These are phyloP conservation scores for Ptyas mucosa DNA, from an alignment of 2,113 vertebrate species.

Conservation along the genomic window DNA sequence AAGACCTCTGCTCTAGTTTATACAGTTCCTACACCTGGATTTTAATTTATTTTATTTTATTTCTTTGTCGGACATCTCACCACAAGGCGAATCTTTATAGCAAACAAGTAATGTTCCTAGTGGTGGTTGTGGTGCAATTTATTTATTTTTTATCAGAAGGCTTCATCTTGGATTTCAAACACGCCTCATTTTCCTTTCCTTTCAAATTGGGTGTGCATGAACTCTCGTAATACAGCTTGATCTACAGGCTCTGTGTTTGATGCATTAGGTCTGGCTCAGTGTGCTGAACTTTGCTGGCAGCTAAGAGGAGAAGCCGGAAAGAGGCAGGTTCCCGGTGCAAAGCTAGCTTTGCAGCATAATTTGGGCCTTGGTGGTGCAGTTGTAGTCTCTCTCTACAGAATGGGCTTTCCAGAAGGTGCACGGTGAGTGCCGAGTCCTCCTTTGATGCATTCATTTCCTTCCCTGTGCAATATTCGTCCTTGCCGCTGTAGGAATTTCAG, in stretches of 20 bases:
- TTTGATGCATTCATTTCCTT: background rate
- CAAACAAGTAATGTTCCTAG: background rate
- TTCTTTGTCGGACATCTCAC: background rate
- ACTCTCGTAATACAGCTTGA: background rate
- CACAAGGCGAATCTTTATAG: background rate
- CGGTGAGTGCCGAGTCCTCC: constrained; percentile 63
- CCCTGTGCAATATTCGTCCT: too few species aligned
- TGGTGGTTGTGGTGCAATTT: background rate
- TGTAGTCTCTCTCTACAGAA: constrained; percentile 83
- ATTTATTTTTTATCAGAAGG: background rate
- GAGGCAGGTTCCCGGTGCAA: constrained; percentile 85
- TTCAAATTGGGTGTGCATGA: background rate
- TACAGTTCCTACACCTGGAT: background rate
- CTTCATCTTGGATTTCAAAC: background rate
- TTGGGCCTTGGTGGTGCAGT: constrained; percentile 89
- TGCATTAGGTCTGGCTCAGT: constrained; percentile 90
- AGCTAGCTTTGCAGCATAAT: constrained; percentile 91
- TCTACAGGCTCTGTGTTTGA: constrained; percentile 46
- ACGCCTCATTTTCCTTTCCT: background rate
- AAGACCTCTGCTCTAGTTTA: background rate
- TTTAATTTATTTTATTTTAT: background rate
- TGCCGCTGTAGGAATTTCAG: background rate
- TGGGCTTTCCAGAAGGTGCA: constrained; percentile 80
- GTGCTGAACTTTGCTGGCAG: constrained; percentile 96
- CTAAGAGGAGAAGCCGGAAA: constrained; percentile 84